These are phyloP conservation scores for Thalpophila matura DNA, from an alignment of 2,888 invertebrate species.

Conservation along the genomic window DNA sequence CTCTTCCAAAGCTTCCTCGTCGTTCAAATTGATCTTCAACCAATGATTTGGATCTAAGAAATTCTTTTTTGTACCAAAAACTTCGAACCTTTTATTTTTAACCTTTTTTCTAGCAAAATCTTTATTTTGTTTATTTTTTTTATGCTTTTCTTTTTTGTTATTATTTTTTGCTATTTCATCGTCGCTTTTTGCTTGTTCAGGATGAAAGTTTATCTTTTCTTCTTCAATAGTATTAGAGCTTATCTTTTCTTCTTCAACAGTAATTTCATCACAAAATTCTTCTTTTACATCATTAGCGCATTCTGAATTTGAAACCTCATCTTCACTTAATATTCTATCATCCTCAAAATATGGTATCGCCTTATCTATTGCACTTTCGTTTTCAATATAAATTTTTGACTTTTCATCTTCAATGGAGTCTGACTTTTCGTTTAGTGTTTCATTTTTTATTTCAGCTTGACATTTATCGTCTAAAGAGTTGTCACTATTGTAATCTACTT, in stretches of 20 bases:
- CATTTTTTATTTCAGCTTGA: constrained; percentile 31
- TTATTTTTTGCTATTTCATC: constrained; percentile 8
- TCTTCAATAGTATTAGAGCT: neutral
- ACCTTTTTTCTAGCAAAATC: neutral
- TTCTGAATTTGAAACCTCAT: constrained; percentile 14
- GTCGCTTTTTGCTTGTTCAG: neutral
- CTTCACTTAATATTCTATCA: constrained; percentile 1
- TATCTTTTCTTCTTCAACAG: neutral
- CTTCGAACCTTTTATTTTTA: constrained; percentile 39
- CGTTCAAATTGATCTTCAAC: constrained; percentile 75
- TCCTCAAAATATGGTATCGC: neutral
- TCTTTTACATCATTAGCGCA: neutral
- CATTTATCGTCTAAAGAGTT: constrained; percentile 25
- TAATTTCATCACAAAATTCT: neutral
- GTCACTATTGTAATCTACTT: constrained; percentile 26
- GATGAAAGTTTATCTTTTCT: neutral
- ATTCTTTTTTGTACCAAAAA: neutral
- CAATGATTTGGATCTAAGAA: constrained; percentile 73
- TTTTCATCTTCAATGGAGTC: neutral
- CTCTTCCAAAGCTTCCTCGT: constrained; percentile 78
- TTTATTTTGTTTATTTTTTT: neutral
- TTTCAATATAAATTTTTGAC: neutral
- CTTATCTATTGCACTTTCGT: constrained; percentile 4
- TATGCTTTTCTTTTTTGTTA: constrained; percentile 1
- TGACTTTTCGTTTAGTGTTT: constrained; percentile 5